These are phyloP conservation scores for Halcyon smyrnensis DNA, from an alignment of 2,797 vertebrate species.

Conservation along the genomic window DNA sequence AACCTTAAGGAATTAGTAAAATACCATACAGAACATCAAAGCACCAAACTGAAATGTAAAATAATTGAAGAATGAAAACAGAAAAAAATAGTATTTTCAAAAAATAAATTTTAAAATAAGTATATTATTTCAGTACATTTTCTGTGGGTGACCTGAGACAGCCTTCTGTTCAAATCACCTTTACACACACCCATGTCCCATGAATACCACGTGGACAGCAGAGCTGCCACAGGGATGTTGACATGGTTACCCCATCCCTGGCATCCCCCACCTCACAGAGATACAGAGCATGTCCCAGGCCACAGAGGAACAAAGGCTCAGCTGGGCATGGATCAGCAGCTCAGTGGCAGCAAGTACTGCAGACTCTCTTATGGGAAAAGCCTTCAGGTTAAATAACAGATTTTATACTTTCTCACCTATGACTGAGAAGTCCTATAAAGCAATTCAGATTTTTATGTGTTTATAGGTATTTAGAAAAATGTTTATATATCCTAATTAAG, in stretches of 20 bases:
- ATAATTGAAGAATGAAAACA: neutral
- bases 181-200: rapidly evolving
- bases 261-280: rapidly evolving
- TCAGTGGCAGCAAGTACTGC: neutral
- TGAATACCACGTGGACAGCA: rapidly evolving
- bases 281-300: rapidly evolving
- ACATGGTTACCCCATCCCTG: rapidly evolving
- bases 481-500: conserved; percentile 36
- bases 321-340: neutral
- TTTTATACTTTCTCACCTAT: neutral
- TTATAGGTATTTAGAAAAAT: conserved; percentile 52
- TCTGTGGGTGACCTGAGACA: neutral
- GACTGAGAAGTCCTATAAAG: neutral
- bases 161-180: neutral
- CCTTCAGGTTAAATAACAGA: neutral
- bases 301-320: neutral
- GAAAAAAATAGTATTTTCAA: neutral
- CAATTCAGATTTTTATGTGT: neutral
- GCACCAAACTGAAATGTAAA: neutral
- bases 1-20: neutral
- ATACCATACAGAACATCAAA: neutral
- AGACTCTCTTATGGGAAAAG: neutral
- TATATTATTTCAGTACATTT: neutral
- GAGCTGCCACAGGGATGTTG: neutral
- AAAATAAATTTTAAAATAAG: neutral